Conservation (phyloP, 2,797 vertebrate species). For the Cryptoblepharus egeriae region DNA sequence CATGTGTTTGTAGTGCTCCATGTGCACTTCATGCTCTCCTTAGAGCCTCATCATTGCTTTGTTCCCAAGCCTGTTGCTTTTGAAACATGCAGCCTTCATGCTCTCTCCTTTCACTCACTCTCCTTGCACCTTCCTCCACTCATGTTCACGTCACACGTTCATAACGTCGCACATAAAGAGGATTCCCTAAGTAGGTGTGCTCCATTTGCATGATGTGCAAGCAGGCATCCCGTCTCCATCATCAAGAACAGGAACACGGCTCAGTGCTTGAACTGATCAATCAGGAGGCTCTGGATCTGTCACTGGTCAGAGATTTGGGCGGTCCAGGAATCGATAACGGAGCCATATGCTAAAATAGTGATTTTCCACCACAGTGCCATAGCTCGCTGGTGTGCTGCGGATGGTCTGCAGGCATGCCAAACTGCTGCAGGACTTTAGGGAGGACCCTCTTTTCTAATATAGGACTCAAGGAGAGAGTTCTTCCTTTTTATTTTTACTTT, state of each 20-base stretch:
- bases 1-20: rapidly evolving
- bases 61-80: constrained; percentile 19
- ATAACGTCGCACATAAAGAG: background rate
- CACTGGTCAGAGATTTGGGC: background rate
- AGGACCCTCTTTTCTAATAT: too few species aligned
- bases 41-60: background rate
- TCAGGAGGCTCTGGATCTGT: background rate
- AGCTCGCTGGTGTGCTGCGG: too few species aligned
- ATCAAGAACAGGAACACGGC: background rate
- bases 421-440: too few species aligned
- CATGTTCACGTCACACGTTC: background rate
- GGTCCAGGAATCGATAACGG: background rate
- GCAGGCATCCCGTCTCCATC: background rate
- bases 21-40: background rate
- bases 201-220: too few species aligned
- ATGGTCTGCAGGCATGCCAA: too few species aligned
- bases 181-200: background rate
- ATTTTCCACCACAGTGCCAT: too few species aligned
- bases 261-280: background rate
- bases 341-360: too few species aligned
- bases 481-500: background rate
- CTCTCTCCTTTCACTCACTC: rapidly evolving
- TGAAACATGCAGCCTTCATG: rapidly evolving
- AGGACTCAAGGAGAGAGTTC: too few species aligned
- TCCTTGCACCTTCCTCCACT: background rate